Percentiles rank a stretch among this genome's conserved stretches.
These are phyloP conservation scores for Brachionus plicatilis DNA, from an alignment of 1,140 invertebrate genomes.

Conservation along the genomic window DNA sequence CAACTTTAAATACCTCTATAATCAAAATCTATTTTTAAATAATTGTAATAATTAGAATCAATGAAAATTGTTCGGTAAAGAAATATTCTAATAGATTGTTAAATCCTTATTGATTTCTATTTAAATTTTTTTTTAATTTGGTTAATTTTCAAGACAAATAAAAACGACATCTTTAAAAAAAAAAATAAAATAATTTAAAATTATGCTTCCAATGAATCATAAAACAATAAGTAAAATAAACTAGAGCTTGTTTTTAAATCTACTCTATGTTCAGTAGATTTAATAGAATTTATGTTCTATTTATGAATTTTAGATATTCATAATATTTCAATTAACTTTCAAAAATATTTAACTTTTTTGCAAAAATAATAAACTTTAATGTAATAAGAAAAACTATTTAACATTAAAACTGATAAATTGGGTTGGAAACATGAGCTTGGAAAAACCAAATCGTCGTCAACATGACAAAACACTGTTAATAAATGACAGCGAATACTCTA, in stretches of 20 bases:
- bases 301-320: background rate
- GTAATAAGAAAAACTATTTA: background rate
- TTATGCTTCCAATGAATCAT: background rate
- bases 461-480: background rate
- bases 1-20: too few relatives aligned
- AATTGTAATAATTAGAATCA: too few relatives aligned
- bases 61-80: too few relatives aligned
- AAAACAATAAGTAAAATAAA: background rate
- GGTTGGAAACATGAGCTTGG: background rate
- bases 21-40: too few relatives aligned
- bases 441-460: background rate
- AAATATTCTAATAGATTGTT: too few relatives aligned
- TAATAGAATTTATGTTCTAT: background rate
- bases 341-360: background rate
- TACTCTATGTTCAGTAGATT: background rate
- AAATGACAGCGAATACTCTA: background rate
- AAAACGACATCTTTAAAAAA: background rate
- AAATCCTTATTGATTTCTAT: too few relatives aligned
- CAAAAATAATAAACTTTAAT: background rate
- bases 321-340: background rate
- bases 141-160: background rate
- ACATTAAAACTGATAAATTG: background rate
- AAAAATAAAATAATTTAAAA: background rate
- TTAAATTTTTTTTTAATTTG: background rate
- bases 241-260: background rate